Evolutionary conservation across 2,888 invertebrate genomes (phyloP).

Genomic region (Anticlea derivata): DNA sequence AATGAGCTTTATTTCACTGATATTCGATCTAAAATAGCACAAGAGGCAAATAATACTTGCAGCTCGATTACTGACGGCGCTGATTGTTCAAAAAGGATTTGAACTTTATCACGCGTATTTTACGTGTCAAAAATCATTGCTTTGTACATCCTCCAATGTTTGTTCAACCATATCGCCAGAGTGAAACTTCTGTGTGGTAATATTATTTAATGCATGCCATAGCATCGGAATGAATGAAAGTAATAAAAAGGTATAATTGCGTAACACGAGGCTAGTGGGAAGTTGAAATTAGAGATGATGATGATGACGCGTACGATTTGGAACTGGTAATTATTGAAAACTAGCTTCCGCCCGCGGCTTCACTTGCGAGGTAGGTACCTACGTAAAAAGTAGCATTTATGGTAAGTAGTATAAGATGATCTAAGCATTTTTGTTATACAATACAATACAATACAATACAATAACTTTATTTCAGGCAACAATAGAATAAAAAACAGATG

Average conservation of each 20-base stretch:
- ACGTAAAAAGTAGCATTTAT: no score
- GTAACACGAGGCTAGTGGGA: slow-evolving; percentile 66
- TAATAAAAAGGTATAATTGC: slow-evolving; percentile 69
- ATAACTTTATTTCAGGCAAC: no score
- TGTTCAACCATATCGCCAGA: not conserved
- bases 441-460: no score
- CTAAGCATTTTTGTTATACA: no score
- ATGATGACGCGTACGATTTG: slow-evolving; percentile 25
- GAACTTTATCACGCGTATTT: no score
- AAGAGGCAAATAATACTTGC: no score
- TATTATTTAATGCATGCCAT: slow-evolving; percentile 42
- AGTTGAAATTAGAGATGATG: slow-evolving; percentile 38
- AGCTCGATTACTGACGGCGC: no score
- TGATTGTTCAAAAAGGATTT: no score
- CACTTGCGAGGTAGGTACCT: not conserved
- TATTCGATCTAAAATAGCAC: not conserved
- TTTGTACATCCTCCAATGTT: no score
- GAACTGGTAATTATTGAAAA: slow-evolving; percentile 27
- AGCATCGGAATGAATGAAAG: slow-evolving; percentile 75
- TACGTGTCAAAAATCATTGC: no score
- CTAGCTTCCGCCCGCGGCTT: slow-evolving; percentile 11
- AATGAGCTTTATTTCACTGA: not conserved
- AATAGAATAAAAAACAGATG: no score
- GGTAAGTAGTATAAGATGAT: no score
- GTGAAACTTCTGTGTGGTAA: slow-evolving; percentile 5